Conservation (phyloP, 1,140 invertebrate species). For the Tetramorium alpestre region DNA sequence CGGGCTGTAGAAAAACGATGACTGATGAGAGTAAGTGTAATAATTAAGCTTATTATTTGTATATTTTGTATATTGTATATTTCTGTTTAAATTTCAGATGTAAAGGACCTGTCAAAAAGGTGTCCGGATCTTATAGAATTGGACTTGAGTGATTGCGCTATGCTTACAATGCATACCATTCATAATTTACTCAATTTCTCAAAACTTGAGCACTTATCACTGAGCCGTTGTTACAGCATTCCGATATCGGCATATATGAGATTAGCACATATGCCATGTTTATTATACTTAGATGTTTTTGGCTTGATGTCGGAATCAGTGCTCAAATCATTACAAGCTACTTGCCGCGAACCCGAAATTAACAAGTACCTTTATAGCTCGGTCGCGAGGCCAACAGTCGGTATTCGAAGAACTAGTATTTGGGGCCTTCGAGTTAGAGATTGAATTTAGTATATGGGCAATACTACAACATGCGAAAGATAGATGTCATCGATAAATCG, state of each 20-base stretch:
- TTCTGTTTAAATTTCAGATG: constrained; percentile 86
- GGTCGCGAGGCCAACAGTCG: constrained; percentile 95
- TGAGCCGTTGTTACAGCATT: constrained; percentile 94
- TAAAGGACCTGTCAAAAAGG: constrained; percentile 87
- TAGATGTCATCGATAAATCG: neutral
- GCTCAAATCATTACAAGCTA: constrained; percentile 87
- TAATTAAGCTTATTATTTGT: constrained; percentile 25
- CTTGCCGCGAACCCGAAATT: constrained; percentile 86
- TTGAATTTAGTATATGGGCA: constrained; percentile 80
- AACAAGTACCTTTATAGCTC: constrained; percentile 92
- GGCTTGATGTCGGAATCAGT: constrained; percentile 89
- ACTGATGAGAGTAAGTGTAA: constrained; percentile 90
- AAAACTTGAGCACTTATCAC: constrained; percentile 92
- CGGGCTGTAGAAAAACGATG: constrained; percentile 91
- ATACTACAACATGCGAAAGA: neutral
- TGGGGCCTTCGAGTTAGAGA: constrained; percentile 95
- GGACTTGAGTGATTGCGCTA: constrained; percentile 94
- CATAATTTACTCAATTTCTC: constrained; percentile 88
- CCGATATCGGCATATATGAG: constrained; percentile 86
- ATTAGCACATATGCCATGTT: constrained; percentile 86
- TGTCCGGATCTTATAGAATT: constrained; percentile 92
- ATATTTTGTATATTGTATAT: neutral
- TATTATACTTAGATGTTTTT: constrained; percentile 92
- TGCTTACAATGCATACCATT: constrained; percentile 88
- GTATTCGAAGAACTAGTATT: constrained; percentile 93